Percentiles rank a stretch among this genome's conserved stretches.
Evolutionary conservation across 2,113 vertebrate species (phyloP).

Genomic region (Campylomormyrus tamandua): DNA sequence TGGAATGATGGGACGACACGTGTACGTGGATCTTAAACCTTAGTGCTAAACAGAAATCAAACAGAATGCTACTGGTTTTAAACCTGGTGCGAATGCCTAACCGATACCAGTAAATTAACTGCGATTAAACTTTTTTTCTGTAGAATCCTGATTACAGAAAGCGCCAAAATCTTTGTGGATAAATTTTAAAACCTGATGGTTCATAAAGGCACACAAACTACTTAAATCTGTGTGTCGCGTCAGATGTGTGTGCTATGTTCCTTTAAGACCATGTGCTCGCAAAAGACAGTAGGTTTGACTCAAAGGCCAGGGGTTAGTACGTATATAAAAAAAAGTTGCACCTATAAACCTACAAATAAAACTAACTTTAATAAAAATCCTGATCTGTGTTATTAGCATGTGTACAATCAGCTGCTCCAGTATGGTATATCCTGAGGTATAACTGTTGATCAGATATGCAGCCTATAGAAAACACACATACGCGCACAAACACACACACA

Average conservation of each 20-base stretch:
- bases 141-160: constrained; percentile 11
- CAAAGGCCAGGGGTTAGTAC: constrained; percentile 45
- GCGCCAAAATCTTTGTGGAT: constrained; percentile 43
- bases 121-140: neutral
- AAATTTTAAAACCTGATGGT: constrained; percentile 47
- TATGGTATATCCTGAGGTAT: constrained; percentile 64
- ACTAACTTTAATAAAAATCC: constrained; percentile 50
- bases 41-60: neutral
- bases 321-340: constrained; percentile 23
- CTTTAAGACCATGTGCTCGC: constrained; percentile 46
- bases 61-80: neutral
- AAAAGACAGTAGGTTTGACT: constrained; percentile 45
- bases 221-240: constrained; percentile 29
- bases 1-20: neutral
- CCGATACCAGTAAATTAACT: neutral
- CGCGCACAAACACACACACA: neutral
- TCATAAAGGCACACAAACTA: constrained; percentile 51
- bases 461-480: constrained; percentile 36
- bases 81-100: neutral
- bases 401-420: constrained; percentile 66
- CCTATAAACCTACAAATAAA: constrained; percentile 26
- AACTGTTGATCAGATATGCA: constrained; percentile 58
- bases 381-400: constrained; percentile 50
- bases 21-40: neutral
- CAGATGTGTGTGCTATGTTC: constrained; percentile 33